These are phyloP conservation scores for Phoxinus phoxinus DNA, from an alignment of 2,113 vertebrate genomes.

Conservation along the genomic window DNA sequence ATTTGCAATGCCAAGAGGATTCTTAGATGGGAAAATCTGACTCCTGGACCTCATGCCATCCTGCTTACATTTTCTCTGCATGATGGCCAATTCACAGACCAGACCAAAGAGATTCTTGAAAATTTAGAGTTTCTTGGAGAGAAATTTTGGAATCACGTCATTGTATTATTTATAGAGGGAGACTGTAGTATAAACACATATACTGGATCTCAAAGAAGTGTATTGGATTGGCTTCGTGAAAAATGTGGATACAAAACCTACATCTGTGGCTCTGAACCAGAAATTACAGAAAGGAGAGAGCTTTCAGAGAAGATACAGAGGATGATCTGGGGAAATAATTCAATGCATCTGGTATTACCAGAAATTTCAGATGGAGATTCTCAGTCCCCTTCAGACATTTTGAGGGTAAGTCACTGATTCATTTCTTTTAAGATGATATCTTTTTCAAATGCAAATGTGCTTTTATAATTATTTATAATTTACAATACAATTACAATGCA, in stretches of 20 bases:
- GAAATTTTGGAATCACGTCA: conserved; percentile 26
- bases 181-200: neutral
- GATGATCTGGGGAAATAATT: neutral
- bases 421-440: neutral
- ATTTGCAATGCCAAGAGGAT: conserved; percentile 7
- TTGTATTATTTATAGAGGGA: conserved; percentile 13
- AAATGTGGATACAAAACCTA: conserved; percentile 23
- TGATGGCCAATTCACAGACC: neutral
- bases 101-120: conserved; percentile 4
- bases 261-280: neutral
- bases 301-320: neutral
- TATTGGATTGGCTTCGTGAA: neutral
- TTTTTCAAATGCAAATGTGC: neutral
- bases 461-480: neutral
- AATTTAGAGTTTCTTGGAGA: conserved; percentile 21
- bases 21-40: neutral
- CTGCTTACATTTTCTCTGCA: neutral
- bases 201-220: neutral
- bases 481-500: neutral
- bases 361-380: neutral
- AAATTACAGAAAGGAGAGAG: neutral
- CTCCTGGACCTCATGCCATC: conserved; percentile 32
- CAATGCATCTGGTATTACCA: conserved; percentile 27
- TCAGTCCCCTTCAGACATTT: neutral
- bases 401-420: neutral